Evolutionary conservation across 2,888 invertebrate species (phyloP).

Genomic region (Amaurobius ferox): DNA sequence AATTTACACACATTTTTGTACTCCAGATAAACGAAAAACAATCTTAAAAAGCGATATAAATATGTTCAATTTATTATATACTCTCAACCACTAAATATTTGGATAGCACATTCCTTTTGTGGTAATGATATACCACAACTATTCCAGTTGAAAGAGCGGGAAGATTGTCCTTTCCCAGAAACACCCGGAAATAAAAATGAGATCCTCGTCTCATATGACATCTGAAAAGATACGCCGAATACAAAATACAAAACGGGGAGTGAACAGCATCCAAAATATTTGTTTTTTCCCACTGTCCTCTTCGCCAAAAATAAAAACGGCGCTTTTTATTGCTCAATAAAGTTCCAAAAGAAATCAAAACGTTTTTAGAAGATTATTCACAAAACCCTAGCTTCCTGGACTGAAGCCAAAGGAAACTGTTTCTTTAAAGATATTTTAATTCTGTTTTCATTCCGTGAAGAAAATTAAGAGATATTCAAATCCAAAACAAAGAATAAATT

Average conservation of each 20-base stretch:
- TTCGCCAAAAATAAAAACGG: not conserved
- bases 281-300: not conserved
- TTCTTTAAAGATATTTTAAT: slow-evolving; percentile 1
- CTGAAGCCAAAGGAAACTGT: slow-evolving; percentile 44
- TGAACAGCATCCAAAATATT: slow-evolving; percentile 1
- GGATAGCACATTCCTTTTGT: not conserved
- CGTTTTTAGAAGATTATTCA: slow-evolving; percentile 45
- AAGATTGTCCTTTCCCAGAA: not conserved
- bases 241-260: not conserved
- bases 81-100: too few species aligned
- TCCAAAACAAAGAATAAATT: not conserved
- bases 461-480: not conserved
- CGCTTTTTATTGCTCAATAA: slow-evolving; percentile 51
- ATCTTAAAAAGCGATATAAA: too few species aligned
- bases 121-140: not conserved
- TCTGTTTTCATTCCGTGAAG: not conserved
- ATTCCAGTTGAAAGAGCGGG: not conserved
- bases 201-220: not conserved
- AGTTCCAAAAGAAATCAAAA: slow-evolving; percentile 29
- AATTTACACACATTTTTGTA: too few species aligned
- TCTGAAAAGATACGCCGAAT: not conserved
- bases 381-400: slow-evolving; percentile 29
- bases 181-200: not conserved
- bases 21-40: too few species aligned
- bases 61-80: too few species aligned